Conservation (phyloP, 2,797 vertebrate genomes). For the Cirrhinus molitorella region DNA sequence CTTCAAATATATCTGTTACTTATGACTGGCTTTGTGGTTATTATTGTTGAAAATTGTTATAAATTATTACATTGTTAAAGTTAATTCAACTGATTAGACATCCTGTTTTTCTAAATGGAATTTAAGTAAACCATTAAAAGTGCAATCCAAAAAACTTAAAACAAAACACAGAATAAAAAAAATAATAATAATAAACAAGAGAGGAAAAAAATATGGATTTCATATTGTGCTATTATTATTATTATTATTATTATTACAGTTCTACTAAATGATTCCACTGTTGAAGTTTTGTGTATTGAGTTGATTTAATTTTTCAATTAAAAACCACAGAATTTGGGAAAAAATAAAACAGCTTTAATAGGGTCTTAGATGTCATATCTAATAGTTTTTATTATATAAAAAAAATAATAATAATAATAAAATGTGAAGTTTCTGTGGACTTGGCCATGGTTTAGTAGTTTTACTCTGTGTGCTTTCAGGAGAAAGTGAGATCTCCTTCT, state of each 20-base stretch:
- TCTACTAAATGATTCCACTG: neutral
- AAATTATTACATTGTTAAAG: neutral
- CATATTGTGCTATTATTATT: neutral
- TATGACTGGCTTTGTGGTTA: too few relatives aligned
- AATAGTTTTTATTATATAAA: too few relatives aligned
- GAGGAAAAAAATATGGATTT: neutral
- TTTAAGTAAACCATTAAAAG: neutral
- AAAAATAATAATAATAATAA: neutral
- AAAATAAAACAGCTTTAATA: neutral
- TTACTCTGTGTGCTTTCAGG: constrained; percentile 31
- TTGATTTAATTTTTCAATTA: neutral
- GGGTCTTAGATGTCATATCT: neutral
- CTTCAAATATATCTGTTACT: too few relatives aligned
- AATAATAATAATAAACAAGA: too few relatives aligned
- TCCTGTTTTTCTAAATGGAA: too few relatives aligned
- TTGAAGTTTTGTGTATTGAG: neutral
- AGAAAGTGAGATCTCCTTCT: constrained; percentile 57
- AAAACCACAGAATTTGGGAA: neutral
- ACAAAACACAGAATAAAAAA: too few relatives aligned
- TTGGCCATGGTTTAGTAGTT: neutral
- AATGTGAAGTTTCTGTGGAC: neutral
- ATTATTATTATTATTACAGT: neutral
- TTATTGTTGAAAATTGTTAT: neutral
- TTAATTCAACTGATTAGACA: neutral
- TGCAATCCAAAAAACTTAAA: neutral